Conservation (phyloP, 2,797 vertebrate species). For the Sebastes dallii region DNA sequence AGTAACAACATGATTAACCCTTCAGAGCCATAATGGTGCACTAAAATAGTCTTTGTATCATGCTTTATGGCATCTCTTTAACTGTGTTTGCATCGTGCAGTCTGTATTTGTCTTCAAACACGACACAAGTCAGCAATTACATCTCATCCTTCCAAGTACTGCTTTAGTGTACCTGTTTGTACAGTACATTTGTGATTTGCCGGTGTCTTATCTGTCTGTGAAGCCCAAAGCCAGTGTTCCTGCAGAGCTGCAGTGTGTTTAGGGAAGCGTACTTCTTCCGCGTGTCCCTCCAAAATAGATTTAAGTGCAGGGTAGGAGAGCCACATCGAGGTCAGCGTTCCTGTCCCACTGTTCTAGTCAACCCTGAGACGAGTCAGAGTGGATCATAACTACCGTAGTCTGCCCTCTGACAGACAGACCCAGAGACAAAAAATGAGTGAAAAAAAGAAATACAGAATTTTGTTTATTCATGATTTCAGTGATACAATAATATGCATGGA, state of each 20-base stretch:
- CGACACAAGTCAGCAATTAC: background rate
- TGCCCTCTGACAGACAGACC: slow-evolving; percentile 13
- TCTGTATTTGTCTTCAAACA: background rate
- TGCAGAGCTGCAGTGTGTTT: slow-evolving; percentile 48
- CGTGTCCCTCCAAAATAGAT: slow-evolving; percentile 81
- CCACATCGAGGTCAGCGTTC: slow-evolving; percentile 72
- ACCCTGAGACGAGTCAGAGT: slow-evolving; percentile 51
- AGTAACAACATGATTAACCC: slow-evolving; percentile 72
- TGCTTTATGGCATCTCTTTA: background rate
- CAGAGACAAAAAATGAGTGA: background rate
- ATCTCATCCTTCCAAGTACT: background rate
- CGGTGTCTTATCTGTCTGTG: background rate
- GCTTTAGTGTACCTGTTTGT: slow-evolving; percentile 2
- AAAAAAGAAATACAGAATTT: background rate
- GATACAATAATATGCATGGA: background rate
- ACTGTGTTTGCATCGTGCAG: background rate
- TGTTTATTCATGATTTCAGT: background rate
- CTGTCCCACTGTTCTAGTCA: slow-evolving; percentile 60
- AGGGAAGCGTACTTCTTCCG: slow-evolving; percentile 43
- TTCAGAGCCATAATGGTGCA: slow-evolving; percentile 38
- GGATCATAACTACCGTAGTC: slow-evolving; percentile 24
- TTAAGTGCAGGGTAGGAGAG: slow-evolving; percentile 83
- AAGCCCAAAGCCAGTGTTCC: slow-evolving; percentile 20
- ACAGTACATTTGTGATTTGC: background rate
- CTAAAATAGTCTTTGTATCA: background rate